Conservation (phyloP, 2,113 vertebrate species). For the Pungitius pungitius region DNA sequence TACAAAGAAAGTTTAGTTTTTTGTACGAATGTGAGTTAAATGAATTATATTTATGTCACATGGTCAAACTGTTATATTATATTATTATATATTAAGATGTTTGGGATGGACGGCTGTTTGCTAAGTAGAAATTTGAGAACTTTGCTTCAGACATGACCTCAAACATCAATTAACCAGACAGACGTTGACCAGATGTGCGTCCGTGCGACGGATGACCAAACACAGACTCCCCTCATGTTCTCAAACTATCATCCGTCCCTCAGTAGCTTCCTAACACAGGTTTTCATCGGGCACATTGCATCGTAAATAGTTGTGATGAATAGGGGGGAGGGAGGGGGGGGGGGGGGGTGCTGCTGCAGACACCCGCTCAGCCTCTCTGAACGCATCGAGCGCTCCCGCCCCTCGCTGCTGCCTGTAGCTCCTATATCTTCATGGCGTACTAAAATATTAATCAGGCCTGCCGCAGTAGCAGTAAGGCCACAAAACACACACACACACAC, state of each 20-base stretch:
- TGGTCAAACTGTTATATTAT: not conserved
- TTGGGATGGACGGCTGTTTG: not conserved
- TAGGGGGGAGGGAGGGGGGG: slow-evolving; percentile 18
- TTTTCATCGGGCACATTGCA: slow-evolving; percentile 40
- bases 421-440: slow-evolving; percentile 45
- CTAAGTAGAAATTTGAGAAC: not conserved
- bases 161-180: not conserved
- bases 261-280: slow-evolving; percentile 8
- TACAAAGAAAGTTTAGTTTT: not conserved
- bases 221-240: slow-evolving; percentile 19
- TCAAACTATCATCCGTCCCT: slow-evolving; percentile 45
- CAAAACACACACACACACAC: too few relatives aligned
- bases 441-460: slow-evolving; percentile 67
- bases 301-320: slow-evolving; percentile 56
- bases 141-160: slow-evolving; percentile 5
- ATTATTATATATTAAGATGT: not conserved
- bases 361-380: slow-evolving; percentile 18
- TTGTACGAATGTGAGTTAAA: not conserved
- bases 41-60: too few relatives aligned
- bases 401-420: slow-evolving; percentile 23
- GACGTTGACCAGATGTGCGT: not conserved
- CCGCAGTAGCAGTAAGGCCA: slow-evolving; percentile 39
- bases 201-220: slow-evolving; percentile 21
- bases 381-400: slow-evolving; percentile 12
- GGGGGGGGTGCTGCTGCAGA: slow-evolving; percentile 22